These are phyloP conservation scores for Otus scops DNA, from an alignment of 2,797 vertebrate species.

Conservation along the genomic window DNA sequence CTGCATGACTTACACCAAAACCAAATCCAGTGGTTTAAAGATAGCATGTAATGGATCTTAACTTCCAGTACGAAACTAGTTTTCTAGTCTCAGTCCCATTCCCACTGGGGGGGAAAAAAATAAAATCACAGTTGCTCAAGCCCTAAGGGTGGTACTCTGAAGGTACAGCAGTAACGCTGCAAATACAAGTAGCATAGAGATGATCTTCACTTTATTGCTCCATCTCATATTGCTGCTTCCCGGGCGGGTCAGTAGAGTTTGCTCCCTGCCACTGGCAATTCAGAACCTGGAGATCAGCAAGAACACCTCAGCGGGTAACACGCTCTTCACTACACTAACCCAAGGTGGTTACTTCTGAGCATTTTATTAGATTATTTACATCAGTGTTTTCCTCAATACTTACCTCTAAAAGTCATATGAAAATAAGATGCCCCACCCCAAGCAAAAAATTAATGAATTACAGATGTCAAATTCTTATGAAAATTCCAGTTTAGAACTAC, in stretches of 20 bases:
- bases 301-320: fast-evolving
- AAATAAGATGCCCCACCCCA: neutral
- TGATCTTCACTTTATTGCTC: neutral
- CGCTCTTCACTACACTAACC: neutral
- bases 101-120: neutral
- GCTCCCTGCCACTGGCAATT: neutral
- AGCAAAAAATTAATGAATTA: neutral
- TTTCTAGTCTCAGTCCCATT: neutral
- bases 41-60: fast-evolving
- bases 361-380: neutral
- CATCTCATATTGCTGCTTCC: neutral
- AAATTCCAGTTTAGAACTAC: neutral
- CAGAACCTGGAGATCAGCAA: neutral
- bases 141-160: neutral
- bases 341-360: neutral
- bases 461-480: neutral
- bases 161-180: neutral
- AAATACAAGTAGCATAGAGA: fast-evolving
- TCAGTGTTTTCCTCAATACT: neutral
- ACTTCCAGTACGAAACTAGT: fast-evolving
- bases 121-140: neutral
- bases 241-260: neutral
- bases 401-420: neutral
- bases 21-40: neutral
- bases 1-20: neutral